These are phyloP conservation scores for Chironomus riparius DNA, from an alignment of 2,888 invertebrate genomes.

Conservation along the genomic window DNA sequence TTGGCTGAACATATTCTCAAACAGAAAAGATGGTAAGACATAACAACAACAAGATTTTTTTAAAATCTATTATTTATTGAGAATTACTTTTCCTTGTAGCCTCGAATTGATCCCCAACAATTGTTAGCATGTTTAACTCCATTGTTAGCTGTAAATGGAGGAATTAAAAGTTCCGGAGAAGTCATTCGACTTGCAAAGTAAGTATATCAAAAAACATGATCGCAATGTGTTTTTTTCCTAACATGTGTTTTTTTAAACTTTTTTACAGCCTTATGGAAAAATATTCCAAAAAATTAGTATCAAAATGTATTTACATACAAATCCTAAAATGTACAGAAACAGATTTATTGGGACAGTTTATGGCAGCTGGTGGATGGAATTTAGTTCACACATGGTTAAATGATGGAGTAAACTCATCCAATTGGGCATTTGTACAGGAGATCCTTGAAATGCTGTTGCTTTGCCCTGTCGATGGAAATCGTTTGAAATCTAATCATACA, in stretches of 20 bases:
- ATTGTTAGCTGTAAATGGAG: slow-evolving; percentile 72
- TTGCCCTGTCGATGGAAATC: slow-evolving; percentile 83
- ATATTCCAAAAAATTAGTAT: slow-evolving; percentile 89
- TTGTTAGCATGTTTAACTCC: slow-evolving; percentile 82
- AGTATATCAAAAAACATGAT: slow-evolving; percentile 36
- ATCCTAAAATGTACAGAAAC: slow-evolving; percentile 80
- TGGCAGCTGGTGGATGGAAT: slow-evolving; percentile 87
- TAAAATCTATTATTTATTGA: no score
- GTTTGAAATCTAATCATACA: slow-evolving; percentile 82
- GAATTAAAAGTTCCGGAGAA: slow-evolving; percentile 79
- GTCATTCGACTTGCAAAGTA: slow-evolving; percentile 80
- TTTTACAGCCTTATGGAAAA: slow-evolving; percentile 84
- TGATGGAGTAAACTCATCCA: slow-evolving; percentile 72
- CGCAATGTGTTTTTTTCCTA: background rate
- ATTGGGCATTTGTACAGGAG: slow-evolving; percentile 81
- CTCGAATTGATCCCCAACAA: slow-evolving; percentile 84
- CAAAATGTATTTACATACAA: slow-evolving; percentile 90
- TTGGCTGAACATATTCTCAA: background rate
- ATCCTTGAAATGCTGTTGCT: slow-evolving; percentile 72
- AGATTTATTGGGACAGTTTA: slow-evolving; percentile 75
- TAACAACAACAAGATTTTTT: no score
- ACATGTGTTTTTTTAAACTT: slow-evolving; percentile 28
- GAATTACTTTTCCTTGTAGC: slow-evolving; percentile 47
- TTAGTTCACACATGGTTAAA: slow-evolving; percentile 84
- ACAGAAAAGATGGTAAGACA: background rate